phyloP scores from a whole-genome alignment of 2,888 invertebrate species.

The Eilema sororculum region DNA sequence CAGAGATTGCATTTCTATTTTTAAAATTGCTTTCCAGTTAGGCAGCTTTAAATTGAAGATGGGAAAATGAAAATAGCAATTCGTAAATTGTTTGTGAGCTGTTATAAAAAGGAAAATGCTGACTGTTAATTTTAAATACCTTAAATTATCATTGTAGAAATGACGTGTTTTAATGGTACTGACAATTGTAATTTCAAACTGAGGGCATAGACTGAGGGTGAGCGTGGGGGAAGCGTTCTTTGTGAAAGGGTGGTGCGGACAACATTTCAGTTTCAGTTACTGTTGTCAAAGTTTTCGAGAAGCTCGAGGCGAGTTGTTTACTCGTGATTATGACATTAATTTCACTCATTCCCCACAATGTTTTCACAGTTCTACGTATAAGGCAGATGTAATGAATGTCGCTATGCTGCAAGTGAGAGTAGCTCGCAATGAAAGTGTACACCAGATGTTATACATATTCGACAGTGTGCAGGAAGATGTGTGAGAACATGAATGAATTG shows the following conservation, averaged over 20 bases:
- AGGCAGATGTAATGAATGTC: conserved; percentile 30
- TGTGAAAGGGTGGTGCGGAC: conserved; percentile 54
- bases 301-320: conserved; percentile 52
- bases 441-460: conserved; percentile 18
- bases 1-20: conserved; percentile 10
- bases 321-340: conserved; percentile 60
- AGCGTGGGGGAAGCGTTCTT: conserved; percentile 46
- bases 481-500: conserved; percentile 10
- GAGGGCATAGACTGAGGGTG: conserved; percentile 30
- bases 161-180: conserved; percentile 57
- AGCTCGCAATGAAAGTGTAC: conserved; percentile 20
- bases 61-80: conserved; percentile 10
- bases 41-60: conserved; percentile 10
- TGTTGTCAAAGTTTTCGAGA: conserved; percentile 62
- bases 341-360: conserved; percentile 50
- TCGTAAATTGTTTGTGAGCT: conserved; percentile 11
- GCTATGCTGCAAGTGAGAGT: conserved; percentile 19
- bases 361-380: conserved; percentile 37
- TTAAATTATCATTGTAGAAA: conserved; percentile 51
- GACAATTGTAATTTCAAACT: conserved; percentile 65
- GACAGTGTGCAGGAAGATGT: conserved; percentile 19
- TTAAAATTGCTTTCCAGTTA: conserved; percentile 13
- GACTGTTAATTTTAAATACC: conserved; percentile 37
- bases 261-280: conserved; percentile 65
- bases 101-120: conserved; percentile 21